These are phyloP conservation scores for Fregata magnificens DNA, from an alignment of 2,113 vertebrate genomes.

Conservation along the genomic window DNA sequence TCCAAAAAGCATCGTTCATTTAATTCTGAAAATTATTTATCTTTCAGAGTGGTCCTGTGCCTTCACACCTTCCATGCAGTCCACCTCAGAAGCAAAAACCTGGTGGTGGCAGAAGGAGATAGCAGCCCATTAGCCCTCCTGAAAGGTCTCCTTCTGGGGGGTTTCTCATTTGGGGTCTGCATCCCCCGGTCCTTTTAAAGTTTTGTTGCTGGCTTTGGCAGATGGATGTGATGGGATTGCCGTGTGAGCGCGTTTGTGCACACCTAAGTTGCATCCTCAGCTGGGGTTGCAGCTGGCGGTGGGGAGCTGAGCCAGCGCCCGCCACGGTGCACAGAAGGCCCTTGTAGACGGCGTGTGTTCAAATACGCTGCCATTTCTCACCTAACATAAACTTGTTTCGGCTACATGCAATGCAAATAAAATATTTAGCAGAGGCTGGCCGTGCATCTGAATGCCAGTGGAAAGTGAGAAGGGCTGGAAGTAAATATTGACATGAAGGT, in stretches of 20 bases:
- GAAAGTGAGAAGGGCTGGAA: not conserved
- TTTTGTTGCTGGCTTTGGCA: not conserved
- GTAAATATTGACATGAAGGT: not conserved
- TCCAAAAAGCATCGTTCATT: not conserved
- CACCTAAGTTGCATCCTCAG: not conserved
- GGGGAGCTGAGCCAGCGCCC: not conserved
- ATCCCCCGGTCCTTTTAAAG: not conserved
- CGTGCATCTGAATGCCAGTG: not conserved
- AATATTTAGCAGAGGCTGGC: not conserved
- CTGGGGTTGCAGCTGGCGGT: not conserved
- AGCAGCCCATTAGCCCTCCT: not conserved
- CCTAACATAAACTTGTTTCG: not conserved
- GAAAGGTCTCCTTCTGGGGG: not conserved
- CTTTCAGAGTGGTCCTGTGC: not conserved
- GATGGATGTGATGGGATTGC: accelerated
- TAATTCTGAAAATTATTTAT: not conserved
- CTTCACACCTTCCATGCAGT: not conserved
- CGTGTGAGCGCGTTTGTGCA: not conserved
- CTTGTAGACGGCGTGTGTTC: not conserved
- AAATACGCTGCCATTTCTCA: not conserved
- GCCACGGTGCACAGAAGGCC: not conserved
- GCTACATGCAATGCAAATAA: not conserved
- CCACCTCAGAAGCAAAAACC: not conserved
- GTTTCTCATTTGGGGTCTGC: not conserved
- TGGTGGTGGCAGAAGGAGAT: not conserved